Evolutionary conservation across 2,113 vertebrate genomes (phyloP), one percentile per base, ranked within the genome.

Genomic region (Xyliphius kryptos): DNA sequence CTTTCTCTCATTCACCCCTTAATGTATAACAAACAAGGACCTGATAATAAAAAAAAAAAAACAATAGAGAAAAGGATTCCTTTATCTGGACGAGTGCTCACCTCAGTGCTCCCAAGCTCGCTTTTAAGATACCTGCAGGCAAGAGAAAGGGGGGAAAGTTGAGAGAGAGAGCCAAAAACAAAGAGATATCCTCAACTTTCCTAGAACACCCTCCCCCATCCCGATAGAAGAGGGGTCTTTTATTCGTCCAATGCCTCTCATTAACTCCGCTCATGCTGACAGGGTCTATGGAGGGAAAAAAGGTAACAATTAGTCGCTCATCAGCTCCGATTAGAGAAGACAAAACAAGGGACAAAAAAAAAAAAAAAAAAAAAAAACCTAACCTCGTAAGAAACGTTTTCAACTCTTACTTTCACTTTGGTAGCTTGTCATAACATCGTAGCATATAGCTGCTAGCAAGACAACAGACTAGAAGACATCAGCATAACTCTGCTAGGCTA

Each of bases 311-410:
- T 98, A 97, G 92, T 91, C 89, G 88, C 91, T 95, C 93, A 97
- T 98, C 95, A 97, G 90, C 91, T 94, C 91, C 94, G 96, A 98
- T 98, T 97, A 97, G 91, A 81, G 86, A 85, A 93, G 91, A 97
- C 94, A 98, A 97, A 96, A 81, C 86, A 89, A 74, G 89, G 88
- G 89, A 13, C 93, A 94, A 94, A 92, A 96, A 96, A 97, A n/a
- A n/a, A n/a, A n/a, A n/a, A n/a, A n/a, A n/a, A n/a, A n/a, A n/a
- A n/a, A n/a, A n/a, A n/a, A n/a, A n/a, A n/a, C n/a, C n/a, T n/a
- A n/a, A n/a, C n/a, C n/a, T n/a, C n/a, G n/a, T n/a, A n/a, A n/a
- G n/a, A n/a, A n/a, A n/a, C n/a, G n/a, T n/a, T n/a, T n/a, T n/a
- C n/a, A n/a, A n/a, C n/a, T n/a, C n/a, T n/a, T n/a, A n/a, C n/a